Conservation (phyloP, 2,113 vertebrate species). For the Otus sunia region DNA sequence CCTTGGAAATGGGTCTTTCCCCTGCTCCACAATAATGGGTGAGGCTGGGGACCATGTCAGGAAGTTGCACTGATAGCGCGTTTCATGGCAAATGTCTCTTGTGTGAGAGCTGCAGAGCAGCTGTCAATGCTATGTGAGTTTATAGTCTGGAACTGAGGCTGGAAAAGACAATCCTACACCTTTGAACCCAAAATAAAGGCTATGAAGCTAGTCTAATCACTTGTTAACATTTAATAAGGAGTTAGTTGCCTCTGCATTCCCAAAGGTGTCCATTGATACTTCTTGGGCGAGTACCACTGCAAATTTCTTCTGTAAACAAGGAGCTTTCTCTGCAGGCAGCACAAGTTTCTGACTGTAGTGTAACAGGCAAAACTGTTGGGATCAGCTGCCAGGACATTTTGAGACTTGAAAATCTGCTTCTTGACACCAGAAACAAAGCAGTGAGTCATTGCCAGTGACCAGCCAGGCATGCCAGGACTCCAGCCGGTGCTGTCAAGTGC, state of each 20-base stretch:
- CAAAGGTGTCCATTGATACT: neutral
- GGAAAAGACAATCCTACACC: neutral
- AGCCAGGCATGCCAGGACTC: neutral
- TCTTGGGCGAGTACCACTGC: neutral
- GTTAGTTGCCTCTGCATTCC: neutral
- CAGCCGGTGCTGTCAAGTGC: rapidly evolving
- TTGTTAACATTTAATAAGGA: neutral
- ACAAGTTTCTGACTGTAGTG: neutral
- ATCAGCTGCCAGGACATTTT: neutral
- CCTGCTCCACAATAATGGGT: neutral
- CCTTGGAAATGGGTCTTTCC: neutral
- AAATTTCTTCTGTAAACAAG: neutral
- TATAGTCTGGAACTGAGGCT: neutral
- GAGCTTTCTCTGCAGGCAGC: neutral
- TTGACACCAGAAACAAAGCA: neutral
- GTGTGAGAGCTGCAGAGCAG: neutral
- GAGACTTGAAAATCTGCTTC: neutral
- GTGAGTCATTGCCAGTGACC: neutral
- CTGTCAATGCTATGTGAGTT: neutral
- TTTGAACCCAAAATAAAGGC: neutral
- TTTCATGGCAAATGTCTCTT: neutral
- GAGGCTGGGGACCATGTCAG: neutral
- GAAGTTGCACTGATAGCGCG: neutral
- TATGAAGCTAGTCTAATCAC: neutral
- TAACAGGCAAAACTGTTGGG: neutral